Evolutionary conservation across 2,797 vertebrate genomes (phyloP).

Genomic region (Hybognathus amarus): DNA sequence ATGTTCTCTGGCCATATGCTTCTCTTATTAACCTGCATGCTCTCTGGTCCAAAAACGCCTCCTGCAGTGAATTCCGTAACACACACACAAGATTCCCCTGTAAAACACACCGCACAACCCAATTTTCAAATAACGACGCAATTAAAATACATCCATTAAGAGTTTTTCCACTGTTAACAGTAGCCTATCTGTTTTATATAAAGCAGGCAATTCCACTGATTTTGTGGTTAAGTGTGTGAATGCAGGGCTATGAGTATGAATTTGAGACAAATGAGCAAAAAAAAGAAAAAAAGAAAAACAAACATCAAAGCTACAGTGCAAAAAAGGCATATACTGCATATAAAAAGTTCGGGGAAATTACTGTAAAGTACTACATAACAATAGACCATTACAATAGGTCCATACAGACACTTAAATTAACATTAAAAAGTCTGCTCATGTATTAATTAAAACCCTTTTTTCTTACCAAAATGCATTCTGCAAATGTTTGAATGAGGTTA

Average conservation of each 20-base stretch:
- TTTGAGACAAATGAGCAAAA: conserved; percentile 14
- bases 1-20: conserved; percentile 45
- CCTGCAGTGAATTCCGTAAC: conserved; percentile 46
- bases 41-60: conserved; percentile 44
- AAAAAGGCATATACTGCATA: background rate
- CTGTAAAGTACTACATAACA: background rate
- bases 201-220: conserved; percentile 40
- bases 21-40: conserved; percentile 50
- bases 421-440: background rate
- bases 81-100: conserved; percentile 42
- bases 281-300: background rate
- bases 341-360: background rate
- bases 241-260: background rate
- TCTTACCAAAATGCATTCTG: background rate
- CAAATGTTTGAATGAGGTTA: background rate
- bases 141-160: conserved; percentile 55
- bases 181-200: conserved; percentile 44
- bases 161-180: conserved; percentile 51
- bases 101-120: conserved; percentile 46
- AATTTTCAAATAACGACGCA: conserved; percentile 45
- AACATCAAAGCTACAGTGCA: conserved; percentile 9
- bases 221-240: conserved; percentile 16
- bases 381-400: background rate
- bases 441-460: background rate
- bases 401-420: background rate